Base-by-base conservation (phyloP, 2,113 vertebrate species). In the Chamaea fasciata region DNA sequence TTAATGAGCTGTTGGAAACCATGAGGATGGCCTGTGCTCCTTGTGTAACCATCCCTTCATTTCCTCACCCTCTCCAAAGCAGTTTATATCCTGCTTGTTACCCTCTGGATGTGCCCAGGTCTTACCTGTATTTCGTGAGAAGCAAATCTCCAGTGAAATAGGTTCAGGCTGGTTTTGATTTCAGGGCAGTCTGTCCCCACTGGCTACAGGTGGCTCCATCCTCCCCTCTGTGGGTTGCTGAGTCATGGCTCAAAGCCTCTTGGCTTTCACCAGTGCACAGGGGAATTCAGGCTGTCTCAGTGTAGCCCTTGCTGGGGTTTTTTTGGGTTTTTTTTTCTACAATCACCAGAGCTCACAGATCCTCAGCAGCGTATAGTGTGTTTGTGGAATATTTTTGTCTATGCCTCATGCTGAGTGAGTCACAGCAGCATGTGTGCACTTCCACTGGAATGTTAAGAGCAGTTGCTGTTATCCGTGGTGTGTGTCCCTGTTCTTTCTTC, bases 111-210 rank as follows among this genome's bases (percentile, higher is more conserved):
- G 6, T 23, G 31, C 28, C 37, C 33, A 70, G 10, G 12, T n/a
- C 37, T 62, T 44, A 3, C 10, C 42, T 91, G 60, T 30, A 1
- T 44, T 63, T 70, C 75, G 10, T 35, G 39, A 79, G 76, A n/a
- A 70, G 42, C 0, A 0, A 8, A 6, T 47, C 39, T 71, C 39
- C 55, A 74, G 42, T 64, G 13, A 3, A 27, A 23, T 9, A 31
- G 0, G 0, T 27, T 23, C 23, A 22, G 46, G 15, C 8, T 53
- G 55, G 46, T 69, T 74, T 60, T 28, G 22, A n/a, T 49, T 39
- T 37, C 52, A 18, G 27, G 0, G 1, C 37, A 28, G 28, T 8
- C 47, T 85, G 47, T 30, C 3, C 33, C 24, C 0, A 0, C 1
- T 28, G 64, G 13, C n/a, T 21, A 9, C 6, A 7, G 74, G 50